These are phyloP conservation scores for Nematostella vectensis DNA, from an alignment of 92 coral and sea anemone genomes.

Conservation along the genomic window DNA sequence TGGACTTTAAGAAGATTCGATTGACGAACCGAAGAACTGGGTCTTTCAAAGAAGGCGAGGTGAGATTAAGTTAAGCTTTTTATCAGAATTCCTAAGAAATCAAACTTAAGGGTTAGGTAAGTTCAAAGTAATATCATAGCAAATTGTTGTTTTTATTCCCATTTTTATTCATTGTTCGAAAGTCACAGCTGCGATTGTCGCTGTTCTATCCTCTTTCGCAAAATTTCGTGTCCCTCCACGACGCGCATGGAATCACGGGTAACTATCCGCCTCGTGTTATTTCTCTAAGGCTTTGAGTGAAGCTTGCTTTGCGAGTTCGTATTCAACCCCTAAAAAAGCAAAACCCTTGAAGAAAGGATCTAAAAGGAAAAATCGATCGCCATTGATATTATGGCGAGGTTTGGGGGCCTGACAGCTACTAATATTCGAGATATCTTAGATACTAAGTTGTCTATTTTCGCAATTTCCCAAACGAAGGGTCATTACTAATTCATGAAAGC, in stretches of 20 bases:
- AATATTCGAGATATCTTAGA: conserved; percentile 9
- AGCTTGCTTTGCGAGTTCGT: too few relatives aligned
- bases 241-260: not conserved
- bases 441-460: conserved; percentile 58
- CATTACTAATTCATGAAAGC: conserved; percentile 61
- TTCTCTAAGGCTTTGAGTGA: not conserved
- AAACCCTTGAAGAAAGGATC: not conserved
- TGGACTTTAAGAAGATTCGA: conserved; percentile 75
- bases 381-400: not conserved
- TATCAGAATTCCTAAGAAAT: conserved; percentile 1
- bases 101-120: too few relatives aligned
- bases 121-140: not conserved
- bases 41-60: conserved; percentile 75
- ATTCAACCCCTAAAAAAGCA: too few relatives aligned
- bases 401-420: conserved; percentile 22
- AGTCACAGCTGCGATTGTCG: too few relatives aligned
- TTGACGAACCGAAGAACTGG: conserved; percentile 68
- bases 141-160: too few relatives aligned
- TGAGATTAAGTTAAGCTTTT: conserved; percentile 3
- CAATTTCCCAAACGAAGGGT: conserved; percentile 14
- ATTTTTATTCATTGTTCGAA: too few relatives aligned
- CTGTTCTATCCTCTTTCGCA: not conserved
- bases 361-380: too few relatives aligned
- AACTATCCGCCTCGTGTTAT: not conserved
- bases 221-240: not conserved